Base-by-base conservation (phyloP, 2,888 invertebrate genomes). In the Volucella inflata region DNA sequence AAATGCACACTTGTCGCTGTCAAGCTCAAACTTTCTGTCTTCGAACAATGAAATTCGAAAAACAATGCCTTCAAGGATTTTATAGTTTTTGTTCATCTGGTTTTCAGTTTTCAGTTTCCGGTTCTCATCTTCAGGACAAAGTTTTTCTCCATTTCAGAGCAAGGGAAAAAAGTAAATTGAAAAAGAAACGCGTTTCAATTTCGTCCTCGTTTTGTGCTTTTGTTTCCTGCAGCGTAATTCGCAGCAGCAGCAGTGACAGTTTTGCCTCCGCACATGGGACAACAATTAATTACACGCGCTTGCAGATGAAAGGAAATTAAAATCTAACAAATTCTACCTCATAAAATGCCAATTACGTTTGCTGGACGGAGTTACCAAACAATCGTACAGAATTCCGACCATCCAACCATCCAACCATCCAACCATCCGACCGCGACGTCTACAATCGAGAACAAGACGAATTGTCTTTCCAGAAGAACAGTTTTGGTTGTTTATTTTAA, bases 201-300 rank as follows among this genome's bases (percentile, higher is more conserved):
- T 48, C 14, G 2, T 14, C 0, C 48, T 8, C 12, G 48, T 48
- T 48, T 48, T 14, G 12, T 30, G 6, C 30, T 30, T 30, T 30
- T 30, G 6, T 30, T 30, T 30, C 30, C 30, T 30, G 30, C 6
- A 30, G 30, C 30, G 4, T 6, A 30, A 30, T 30, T 30, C 30
- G 30, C 6, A 30, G 30, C 30, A 30, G 30, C 30, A 30, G 30
- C 30, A 30, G 30, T 30, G 30, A 14, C n/a, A 48, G 8, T 6
- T 8, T 16, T 48, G 16, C 48, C n/a, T 8, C 48, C 44, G 44
- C 55, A 68, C 44, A 36, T 40, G 12, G 8, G 12, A 68, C 21
- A 16, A 70, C 57, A 57, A 70, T 57, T 64, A 64, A 36, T 72
- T 74, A 30, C 74, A 62, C 38, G 14, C 55, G 38, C 48, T 74